Evolutionary conservation across 2,113 vertebrate genomes (phyloP), one percentile per base, ranked within the genome.

Genomic region (Etia nguti): DNA sequence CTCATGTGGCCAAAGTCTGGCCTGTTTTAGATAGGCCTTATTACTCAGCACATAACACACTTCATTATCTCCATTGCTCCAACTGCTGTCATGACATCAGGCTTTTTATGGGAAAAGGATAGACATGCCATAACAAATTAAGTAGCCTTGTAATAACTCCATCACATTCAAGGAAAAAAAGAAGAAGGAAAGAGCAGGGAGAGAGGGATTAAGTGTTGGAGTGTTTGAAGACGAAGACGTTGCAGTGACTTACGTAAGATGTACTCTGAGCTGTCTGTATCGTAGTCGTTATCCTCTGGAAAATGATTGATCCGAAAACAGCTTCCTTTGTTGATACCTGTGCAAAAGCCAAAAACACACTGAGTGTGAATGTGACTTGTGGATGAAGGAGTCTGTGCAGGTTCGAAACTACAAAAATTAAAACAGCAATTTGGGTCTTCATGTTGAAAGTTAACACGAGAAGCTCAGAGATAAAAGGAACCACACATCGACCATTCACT

Each of bases 221-320:
- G 84, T 52, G 88, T 91, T 85, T 86, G 85, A 89, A 90, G 89
- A 88, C 31, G 88, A 87, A 79, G 79, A 38, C 55, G 88, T 92
- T 90, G 60, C 85, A 59, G 10, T 26, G 84, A 97, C 98, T 99
- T 96, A 99, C 98, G 98, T 88, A 99, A 96, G 93, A 99, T 98
- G 92, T 99, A 99, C 90, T 99, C 98, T 0, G 98, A 99, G 96
- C 97, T 98, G 96, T 99, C 98, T 0, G 98, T 98, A 93, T 99
- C 98, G 0, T 99, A 99, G 93, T 98, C 98, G 0, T 99, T 98
- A 94, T 99, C 98, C 79, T 98, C 98, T 13, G 98, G 98, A 92
- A 99, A 99, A 93, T 99, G 98, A 96, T 99, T 99, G 96, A 99
- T 99, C 94, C 97, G 96, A 95, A 98, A 99, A 93, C 98, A 99